Conservation (phyloP, 2,797 vertebrate species). For the Cossypha caffra region DNA sequence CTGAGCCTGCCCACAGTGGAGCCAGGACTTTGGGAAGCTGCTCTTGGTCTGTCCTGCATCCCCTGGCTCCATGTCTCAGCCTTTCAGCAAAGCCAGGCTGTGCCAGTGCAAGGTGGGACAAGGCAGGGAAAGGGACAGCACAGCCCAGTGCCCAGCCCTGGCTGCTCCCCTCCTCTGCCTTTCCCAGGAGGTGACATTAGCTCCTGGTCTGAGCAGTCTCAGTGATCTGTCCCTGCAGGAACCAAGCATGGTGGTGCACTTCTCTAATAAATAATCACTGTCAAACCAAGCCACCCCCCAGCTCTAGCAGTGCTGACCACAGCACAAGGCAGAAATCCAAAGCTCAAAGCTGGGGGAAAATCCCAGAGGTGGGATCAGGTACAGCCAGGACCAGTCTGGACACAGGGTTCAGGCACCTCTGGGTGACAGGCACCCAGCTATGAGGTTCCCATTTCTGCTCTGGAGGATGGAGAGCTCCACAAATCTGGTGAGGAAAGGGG, state of each 20-base stretch:
- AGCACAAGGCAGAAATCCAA: not conserved
- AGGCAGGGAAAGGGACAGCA: not conserved
- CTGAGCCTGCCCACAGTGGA: not conserved
- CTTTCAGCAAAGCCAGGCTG: not conserved
- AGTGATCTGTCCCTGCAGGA: not conserved
- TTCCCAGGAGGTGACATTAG: accelerated
- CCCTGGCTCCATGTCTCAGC: not conserved
- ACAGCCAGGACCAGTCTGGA: not conserved
- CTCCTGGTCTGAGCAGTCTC: not conserved
- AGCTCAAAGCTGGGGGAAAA: not conserved
- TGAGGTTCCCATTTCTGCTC: not conserved
- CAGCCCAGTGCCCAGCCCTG: not conserved
- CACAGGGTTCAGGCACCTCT: not conserved
- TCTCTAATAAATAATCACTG: not conserved
- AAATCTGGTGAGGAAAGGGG: not conserved
- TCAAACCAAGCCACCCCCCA: not conserved
- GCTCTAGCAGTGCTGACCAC: accelerated
- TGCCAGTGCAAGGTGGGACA: not conserved
- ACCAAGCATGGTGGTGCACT: accelerated
- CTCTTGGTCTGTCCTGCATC: not conserved
- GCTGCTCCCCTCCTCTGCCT: not conserved
- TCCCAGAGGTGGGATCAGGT: not conserved
- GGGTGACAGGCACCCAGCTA: not conserved
- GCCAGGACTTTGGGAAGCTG: not conserved
- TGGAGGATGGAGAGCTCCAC: not conserved